Evolutionary conservation across 2,113 vertebrate genomes (phyloP), one percentile per base, ranked within the genome.

Genomic region (Peromyscus maniculatus): DNA sequence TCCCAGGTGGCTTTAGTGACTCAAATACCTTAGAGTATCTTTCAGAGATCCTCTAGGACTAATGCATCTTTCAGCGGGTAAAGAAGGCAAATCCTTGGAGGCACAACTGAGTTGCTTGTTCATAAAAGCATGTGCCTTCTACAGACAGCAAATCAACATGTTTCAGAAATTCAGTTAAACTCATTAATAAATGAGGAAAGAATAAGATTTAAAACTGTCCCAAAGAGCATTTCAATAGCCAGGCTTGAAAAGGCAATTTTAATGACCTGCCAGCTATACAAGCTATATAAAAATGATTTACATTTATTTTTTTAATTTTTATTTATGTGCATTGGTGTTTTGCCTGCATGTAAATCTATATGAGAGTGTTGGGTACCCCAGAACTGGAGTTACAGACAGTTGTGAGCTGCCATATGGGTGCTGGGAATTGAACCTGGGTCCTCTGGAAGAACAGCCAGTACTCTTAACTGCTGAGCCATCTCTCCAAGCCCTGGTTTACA

Each of bases 111-210:
- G 11, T 75, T 87, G 57, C 43, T 75, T 89, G 0, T 79, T 92
- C 36, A 19, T 92, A 92, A 86, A 93, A 88, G 62, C 9, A 26
- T 67, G 3, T 94, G 16, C 87, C 75, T 96, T 62, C 80, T 28
- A 62, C 9, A 89, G 39, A 86, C 36, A n/a, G 64, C 24, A 91
- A 91, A 79, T 80, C 39, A 67, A 80, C 2, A 67, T 12, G 7
- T 67, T 95, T 95, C 11, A 46, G 74, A 93, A 39, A 82, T 91
- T 94, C 89, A 89, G 64, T 19, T 93, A 77, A 94, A 75, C 16
- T 93, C 16, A 62, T 89, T 94, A 49, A 77, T 83, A 90, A 96
- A 89, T 74, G 52, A 82, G 31, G 69, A 96, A 96, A 80, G 13
- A 87, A 17, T 91, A n/a, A 92, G 49, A 89, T 92, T 96, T 95